Evolutionary conservation across 2,113 vertebrate genomes (phyloP).

Genomic region (Camelus bactrianus): DNA sequence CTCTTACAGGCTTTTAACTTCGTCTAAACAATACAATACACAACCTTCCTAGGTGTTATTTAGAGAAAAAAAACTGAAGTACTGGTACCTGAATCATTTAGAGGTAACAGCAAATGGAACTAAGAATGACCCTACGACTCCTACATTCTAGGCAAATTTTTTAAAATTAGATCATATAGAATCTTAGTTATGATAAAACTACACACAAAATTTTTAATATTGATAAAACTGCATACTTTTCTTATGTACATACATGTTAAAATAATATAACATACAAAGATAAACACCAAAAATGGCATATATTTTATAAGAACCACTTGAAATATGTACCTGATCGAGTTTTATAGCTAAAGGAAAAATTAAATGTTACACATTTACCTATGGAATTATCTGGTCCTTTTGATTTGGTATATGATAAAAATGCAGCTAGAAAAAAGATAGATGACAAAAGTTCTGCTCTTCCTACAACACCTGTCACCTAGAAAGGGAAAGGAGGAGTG

Average conservation of each 20-base stretch:
- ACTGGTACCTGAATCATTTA: not conserved
- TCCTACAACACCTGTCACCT: conserved; percentile 98
- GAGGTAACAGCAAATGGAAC: not conserved
- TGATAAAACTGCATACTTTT: not conserved
- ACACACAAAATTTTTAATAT: not conserved
- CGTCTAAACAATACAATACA: conserved; percentile 36
- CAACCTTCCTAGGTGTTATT: not conserved
- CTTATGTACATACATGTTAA: not conserved
- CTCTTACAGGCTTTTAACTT: not conserved
- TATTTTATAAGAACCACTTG: not conserved
- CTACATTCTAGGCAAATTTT: not conserved
- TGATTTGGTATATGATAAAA: conserved; percentile 97
- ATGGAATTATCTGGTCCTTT: conserved; percentile 95
- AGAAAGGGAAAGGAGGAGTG: conserved; percentile 41
- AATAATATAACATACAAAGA: not conserved
- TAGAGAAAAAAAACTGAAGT: conserved; percentile 11
- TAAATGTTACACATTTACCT: conserved; percentile 87
- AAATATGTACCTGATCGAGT: not conserved
- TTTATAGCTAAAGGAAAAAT: not conserved
- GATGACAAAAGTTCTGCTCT: conserved; percentile 98
- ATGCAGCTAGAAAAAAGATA: conserved; percentile 97
- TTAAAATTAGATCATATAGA: not conserved
- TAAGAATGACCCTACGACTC: not conserved
- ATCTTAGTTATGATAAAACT: not conserved
- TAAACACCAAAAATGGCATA: not conserved